Conservation (phyloP, 2,888 invertebrate species). For the Girardia tigrina region DNA sequence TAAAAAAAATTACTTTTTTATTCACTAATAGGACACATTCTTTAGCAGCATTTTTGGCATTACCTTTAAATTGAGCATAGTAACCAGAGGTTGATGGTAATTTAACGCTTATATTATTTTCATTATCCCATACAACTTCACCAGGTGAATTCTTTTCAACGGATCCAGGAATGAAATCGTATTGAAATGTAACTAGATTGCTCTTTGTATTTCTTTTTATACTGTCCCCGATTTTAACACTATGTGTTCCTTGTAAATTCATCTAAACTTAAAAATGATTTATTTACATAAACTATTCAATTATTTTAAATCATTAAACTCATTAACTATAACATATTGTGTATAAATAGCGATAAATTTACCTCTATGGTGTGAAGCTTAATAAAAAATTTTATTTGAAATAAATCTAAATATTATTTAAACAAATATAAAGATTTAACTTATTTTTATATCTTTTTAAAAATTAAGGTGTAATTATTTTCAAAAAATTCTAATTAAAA, state of each 20-base stretch:
- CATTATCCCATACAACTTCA: neutral
- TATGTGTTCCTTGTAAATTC: neutral
- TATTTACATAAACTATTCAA: too few relatives aligned
- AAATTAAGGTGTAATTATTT: too few relatives aligned
- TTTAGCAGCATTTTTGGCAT: neutral
- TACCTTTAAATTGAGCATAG: conserved; percentile 2
- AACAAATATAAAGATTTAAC: too few relatives aligned
- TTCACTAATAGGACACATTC: neutral
- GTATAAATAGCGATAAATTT: too few relatives aligned
- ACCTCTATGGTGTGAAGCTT: too few relatives aligned
- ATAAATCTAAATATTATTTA: too few relatives aligned
- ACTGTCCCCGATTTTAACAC: neutral
- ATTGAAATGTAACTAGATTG: conserved; percentile 10
- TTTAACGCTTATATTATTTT: neutral
- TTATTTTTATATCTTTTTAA: too few relatives aligned
- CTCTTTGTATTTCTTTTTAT: neutral
- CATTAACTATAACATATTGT: too few relatives aligned
- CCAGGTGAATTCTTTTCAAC: neutral
- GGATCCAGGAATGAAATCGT: neutral
- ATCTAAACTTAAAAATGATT: neutral
- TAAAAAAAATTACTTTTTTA: neutral
- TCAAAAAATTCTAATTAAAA: too few relatives aligned
- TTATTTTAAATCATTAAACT: too few relatives aligned
- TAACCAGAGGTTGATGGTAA: neutral
- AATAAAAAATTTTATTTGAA: too few relatives aligned